phyloP scores from a whole-genome alignment of 2,113 vertebrate species.

The Neodon shergylaensis region DNA sequence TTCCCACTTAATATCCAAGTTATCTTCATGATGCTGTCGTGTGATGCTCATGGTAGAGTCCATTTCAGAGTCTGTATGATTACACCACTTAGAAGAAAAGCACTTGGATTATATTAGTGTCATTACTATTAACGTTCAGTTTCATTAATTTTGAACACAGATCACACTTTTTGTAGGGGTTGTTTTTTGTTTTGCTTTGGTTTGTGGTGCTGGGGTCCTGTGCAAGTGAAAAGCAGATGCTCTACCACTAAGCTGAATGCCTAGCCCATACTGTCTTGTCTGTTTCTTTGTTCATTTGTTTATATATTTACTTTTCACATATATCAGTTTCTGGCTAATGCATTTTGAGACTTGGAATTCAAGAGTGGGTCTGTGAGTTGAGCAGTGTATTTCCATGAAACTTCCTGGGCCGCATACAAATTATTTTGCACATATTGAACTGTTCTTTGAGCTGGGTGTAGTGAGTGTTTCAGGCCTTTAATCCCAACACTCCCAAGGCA shows the following conservation, averaged over 20 bases:
- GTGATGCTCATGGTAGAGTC: constrained; percentile 14
- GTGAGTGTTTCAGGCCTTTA: neutral
- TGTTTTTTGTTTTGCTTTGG: neutral
- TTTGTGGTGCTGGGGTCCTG: neutral
- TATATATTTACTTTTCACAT: neutral
- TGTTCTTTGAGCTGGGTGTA: neutral
- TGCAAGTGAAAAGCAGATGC: neutral
- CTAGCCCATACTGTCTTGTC: neutral
- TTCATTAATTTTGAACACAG: constrained; percentile 44
- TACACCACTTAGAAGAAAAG: neutral
- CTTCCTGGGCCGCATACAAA: neutral
- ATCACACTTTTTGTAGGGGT: neutral
- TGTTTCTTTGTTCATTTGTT: neutral
- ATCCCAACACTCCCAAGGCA: neutral
- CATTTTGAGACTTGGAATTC: neutral
- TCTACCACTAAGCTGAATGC: neutral
- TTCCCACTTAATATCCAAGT: neutral
- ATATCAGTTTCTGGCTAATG: neutral
- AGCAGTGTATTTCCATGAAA: neutral
- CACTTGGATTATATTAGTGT: neutral
- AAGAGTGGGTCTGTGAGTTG: neutral
- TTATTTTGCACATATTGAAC: neutral
- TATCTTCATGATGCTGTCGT: neutral
- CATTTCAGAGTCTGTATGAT: neutral
- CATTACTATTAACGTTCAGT: neutral